These are phyloP conservation scores for Sphaerophoria rueppellii DNA, from an alignment of 2,888 invertebrate genomes.

Conservation along the genomic window DNA sequence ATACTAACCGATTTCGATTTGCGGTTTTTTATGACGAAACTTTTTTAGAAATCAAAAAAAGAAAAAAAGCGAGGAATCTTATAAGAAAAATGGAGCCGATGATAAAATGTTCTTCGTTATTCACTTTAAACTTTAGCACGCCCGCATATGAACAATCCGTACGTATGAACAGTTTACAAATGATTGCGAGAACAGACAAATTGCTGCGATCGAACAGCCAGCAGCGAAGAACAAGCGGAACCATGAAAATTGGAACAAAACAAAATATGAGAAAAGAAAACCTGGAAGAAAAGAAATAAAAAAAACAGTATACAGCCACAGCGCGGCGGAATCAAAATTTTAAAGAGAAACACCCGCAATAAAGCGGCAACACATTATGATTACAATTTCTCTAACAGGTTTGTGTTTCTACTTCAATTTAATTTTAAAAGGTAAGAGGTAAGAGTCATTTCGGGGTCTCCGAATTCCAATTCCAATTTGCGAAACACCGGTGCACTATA, in stretches of 20 bases:
- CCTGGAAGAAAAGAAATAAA: slow-evolving; percentile 22
- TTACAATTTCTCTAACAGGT: background rate
- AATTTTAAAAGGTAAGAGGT: slow-evolving; percentile 59
- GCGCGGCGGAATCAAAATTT: slow-evolving; percentile 57
- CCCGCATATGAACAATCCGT: slow-evolving; percentile 47
- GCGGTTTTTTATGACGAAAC: too few species aligned
- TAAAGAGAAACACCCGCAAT: slow-evolving; percentile 70
- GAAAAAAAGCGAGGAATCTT: background rate
- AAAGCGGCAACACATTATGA: slow-evolving; percentile 27
- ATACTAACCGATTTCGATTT: too few species aligned
- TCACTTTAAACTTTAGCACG: slow-evolving; percentile 55
- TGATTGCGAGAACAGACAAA: slow-evolving; percentile 62
- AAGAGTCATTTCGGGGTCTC: background rate
- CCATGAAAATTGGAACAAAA: slow-evolving; percentile 63
- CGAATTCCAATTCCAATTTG: too few species aligned
- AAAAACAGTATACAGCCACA: background rate
- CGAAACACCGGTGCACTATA: too few species aligned
- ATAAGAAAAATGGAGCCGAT: slow-evolving; percentile 28
- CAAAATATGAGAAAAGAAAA: slow-evolving; percentile 66
- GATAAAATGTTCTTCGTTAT: slow-evolving; percentile 33
- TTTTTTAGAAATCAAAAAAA: background rate
- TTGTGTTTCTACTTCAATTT: slow-evolving; percentile 12
- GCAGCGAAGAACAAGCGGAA: slow-evolving; percentile 18
- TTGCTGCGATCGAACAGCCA: slow-evolving; percentile 47
- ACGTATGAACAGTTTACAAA: slow-evolving; percentile 54